phyloP scores from a whole-genome alignment of 2,797 vertebrate genomes.

The Dendrocincla fuliginosa region DNA sequence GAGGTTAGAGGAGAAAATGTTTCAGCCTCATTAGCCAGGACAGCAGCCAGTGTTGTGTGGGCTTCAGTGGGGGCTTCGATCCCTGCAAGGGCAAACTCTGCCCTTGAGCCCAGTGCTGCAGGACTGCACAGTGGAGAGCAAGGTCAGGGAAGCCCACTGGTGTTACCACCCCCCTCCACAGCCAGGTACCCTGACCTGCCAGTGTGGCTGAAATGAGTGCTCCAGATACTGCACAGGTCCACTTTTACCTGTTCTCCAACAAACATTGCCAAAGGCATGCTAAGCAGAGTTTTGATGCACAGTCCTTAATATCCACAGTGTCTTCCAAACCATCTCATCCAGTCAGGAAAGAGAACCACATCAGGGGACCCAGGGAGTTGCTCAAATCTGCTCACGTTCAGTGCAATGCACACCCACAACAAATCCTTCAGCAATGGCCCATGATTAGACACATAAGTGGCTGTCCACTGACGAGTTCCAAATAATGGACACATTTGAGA shows the following conservation, averaged over 20 bases:
- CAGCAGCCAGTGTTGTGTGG: neutral
- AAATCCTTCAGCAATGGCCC: neutral
- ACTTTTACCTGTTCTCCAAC: neutral
- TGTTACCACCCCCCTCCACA: neutral
- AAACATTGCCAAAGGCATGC: neutral
- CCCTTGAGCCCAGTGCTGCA: neutral
- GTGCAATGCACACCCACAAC: neutral
- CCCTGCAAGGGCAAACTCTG: neutral
- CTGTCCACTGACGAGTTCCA: constrained; percentile 6
- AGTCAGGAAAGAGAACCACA: neutral
- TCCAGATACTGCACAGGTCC: neutral
- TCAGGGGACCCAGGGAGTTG: neutral
- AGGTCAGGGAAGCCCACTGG: neutral
- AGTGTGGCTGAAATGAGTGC: accelerated
- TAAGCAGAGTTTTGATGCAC: neutral
- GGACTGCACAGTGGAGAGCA: neutral
- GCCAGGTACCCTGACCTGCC: neutral
- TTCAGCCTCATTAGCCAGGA: neutral
- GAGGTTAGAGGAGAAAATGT: neutral
- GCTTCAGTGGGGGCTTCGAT: neutral
- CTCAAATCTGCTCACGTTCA: neutral
- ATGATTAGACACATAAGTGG: neutral
- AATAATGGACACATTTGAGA: constrained; percentile 15
- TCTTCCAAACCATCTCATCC: neutral
- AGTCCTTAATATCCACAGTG: neutral